Base-by-base conservation (phyloP, 2,797 vertebrate genomes). In the Ambastaia sidthimunki region DNA sequence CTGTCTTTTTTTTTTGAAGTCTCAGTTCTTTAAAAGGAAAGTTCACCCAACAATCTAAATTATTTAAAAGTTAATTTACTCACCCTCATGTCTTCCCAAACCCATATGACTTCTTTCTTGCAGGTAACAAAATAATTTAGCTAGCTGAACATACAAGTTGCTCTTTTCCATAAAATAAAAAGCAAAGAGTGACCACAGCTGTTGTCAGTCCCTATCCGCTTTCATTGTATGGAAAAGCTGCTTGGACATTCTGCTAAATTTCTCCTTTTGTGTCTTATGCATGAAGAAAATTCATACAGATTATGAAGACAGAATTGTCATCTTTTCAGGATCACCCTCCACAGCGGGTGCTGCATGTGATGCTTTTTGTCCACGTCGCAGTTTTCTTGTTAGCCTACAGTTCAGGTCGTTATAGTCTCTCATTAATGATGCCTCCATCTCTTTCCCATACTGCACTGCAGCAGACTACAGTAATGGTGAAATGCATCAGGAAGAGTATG, bases 401-500 rank as follows among this genome's bases (percentile, higher is more conserved):
- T 79, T 67, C 50, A 57, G 60, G 60, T 72, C 34, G 18, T 80
- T 67, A 65, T 79, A 80, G 70, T 48, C 86, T 90, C 85, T 77
- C 77, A 74, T 81, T 9, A 86, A 87, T 86, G 85, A 84, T 86
- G 86, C 72, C 77, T 82, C 88, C 88, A 86, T 86, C 12, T 60
- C 77, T 52, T 78, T 78, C 70, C 78, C 70, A 66, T 37, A 55
- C 31, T 71, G 57, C 57, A 71, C 67, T 70, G 80, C 66, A 63
- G 55, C 66, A 52, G 80, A 77, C 65, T 63, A 37, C 59, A 71
- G 54, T 77, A 79, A 82, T 82, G 55, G 71, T 57, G 54, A 86
- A 88, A 84, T 86, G 82, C 86, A 85, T 90, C 86, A 69, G 74
- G 87, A 73, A 72, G 78, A 83, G 83, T 89, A 84, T 90, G 89